Base-by-base conservation (phyloP, 2,797 vertebrate species). In the Poeciliopsis paucimaculata region DNA sequence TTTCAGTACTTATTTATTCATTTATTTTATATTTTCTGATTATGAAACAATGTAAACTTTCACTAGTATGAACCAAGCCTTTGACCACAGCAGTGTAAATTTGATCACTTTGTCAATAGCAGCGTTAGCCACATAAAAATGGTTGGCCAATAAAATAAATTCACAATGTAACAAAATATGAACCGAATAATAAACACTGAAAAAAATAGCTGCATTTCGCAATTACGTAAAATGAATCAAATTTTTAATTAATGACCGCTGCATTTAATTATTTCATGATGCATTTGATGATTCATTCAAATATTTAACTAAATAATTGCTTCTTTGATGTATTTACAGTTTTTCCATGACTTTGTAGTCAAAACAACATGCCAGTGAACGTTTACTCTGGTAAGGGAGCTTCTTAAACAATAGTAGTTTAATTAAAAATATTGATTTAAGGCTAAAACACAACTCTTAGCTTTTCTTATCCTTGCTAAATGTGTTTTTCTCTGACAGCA, bases 401-500 rank as follows among this genome's bases (percentile, higher is more conserved):
- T 71, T 78, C 36, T 43, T n/a, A 39, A 39, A 53, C 60, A 45
- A 51, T 0, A 51, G 36, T 51, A 0, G 5, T 5, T 79, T 23
- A 16, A 83, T 75, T 23, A 83, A 81, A 77, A 81, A 12, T 11
- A 11, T 53, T 13, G 16, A 55, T 80, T 68, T 75, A 6, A 75
- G 79, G 70, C 15, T 82, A 45, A 75, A 87, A 82, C 76, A 77
- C 75, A 70, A 62, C 16, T 43, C 41, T n/a, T n/a, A 39, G 66
- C 68, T 78, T 1, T 57, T 64, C 41, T 77, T 78, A 15, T 73
- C 77, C 34, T 47, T 41, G 45, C 83, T 45, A 12, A 51, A 11
- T 34, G 70, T 11, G 41, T 79, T 83, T 82, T 86, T 28, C 45
- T 75, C 55, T 86, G 82, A 82, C 80, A 46, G 15, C 73, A n/a